Conservation (phyloP, 2,888 invertebrate genomes). For the Hemistola chrysoprasaria region DNA sequence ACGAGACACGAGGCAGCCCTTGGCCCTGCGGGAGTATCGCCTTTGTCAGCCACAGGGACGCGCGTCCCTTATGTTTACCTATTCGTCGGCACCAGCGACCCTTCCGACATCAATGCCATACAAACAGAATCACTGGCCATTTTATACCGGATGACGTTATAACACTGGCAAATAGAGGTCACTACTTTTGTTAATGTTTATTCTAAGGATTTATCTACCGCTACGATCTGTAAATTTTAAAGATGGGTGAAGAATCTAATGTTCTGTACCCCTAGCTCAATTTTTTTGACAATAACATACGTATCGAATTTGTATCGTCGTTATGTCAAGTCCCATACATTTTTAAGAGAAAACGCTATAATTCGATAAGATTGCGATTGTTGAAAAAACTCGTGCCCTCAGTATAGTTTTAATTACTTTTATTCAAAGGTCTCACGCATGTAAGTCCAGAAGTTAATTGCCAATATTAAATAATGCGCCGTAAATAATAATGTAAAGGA, state of each 20-base stretch:
- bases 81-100: constrained; percentile 50
- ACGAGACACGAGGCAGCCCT: constrained; percentile 33
- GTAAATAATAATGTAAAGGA: constrained; percentile 15
- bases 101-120: constrained; percentile 42
- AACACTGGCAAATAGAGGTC: constrained; percentile 27
- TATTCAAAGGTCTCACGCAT: constrained; percentile 27
- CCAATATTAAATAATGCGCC: constrained; percentile 22
- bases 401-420: too few species aligned
- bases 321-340: too few species aligned
- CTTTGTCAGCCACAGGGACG: constrained; percentile 51
- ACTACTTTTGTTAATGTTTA: constrained; percentile 22
- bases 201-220: neutral
- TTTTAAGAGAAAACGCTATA: too few species aligned
- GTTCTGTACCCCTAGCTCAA: too few species aligned
- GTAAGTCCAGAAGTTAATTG: constrained; percentile 32
- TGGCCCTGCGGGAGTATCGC: constrained; percentile 49
- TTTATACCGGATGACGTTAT: constrained; percentile 29
- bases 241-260: too few species aligned
- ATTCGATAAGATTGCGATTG: too few species aligned
- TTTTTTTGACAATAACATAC: too few species aligned
- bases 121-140: constrained; percentile 38
- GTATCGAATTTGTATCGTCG: too few species aligned
- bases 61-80: constrained; percentile 54
- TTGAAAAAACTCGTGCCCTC: too few species aligned
- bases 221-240: too few species aligned